A percentile compares a stretch with the other conserved stretches of the same genome.
Evolutionary conservation across 1,140 invertebrate genomes (phyloP).

Genomic region (Cherax quadricarinatus): DNA sequence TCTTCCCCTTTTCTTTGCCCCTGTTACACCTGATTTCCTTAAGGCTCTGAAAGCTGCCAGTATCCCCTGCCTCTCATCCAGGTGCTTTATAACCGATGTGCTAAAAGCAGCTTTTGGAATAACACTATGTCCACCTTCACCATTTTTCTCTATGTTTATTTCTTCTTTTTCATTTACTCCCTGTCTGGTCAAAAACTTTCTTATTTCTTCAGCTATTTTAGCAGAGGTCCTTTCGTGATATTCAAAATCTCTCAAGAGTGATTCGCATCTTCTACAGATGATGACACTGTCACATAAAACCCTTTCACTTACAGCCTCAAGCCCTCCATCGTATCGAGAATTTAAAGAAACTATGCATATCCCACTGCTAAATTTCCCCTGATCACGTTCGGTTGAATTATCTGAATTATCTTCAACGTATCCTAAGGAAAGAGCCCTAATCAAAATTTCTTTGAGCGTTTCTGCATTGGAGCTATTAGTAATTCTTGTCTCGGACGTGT

Average conservation of each 20-base stretch:
- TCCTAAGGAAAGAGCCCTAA: constrained; percentile 36
- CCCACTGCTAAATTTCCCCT: background rate
- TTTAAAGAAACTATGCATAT: constrained; percentile 41
- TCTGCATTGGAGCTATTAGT: constrained; percentile 18
- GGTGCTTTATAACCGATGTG: background rate
- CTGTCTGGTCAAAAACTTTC: constrained; percentile 42
- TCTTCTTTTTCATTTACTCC: constrained; percentile 1
- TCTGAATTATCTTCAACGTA: constrained; percentile 21
- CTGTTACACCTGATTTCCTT: constrained; percentile 31
- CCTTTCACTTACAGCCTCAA: constrained; percentile 39
- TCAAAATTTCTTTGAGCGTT: constrained; percentile 43
- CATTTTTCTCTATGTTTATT: background rate
- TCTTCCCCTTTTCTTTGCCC: constrained; percentile 21
- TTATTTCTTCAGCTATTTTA: constrained; percentile 36
- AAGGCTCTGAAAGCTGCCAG: constrained; percentile 47
- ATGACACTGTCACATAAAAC: constrained; percentile 30
- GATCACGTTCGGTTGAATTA: background rate
- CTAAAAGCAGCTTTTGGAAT: background rate
- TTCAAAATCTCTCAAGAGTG: constrained; percentile 60
- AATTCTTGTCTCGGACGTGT: constrained; percentile 22
- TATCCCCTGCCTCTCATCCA: constrained; percentile 51
- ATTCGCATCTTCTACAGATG: constrained; percentile 53
- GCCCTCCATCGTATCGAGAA: constrained; percentile 31
- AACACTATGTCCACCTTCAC: background rate
- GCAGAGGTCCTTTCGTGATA: constrained; percentile 41